Conservation (phyloP, 2,888 invertebrate genomes). For the Rhorus exstirpatorius region DNA sequence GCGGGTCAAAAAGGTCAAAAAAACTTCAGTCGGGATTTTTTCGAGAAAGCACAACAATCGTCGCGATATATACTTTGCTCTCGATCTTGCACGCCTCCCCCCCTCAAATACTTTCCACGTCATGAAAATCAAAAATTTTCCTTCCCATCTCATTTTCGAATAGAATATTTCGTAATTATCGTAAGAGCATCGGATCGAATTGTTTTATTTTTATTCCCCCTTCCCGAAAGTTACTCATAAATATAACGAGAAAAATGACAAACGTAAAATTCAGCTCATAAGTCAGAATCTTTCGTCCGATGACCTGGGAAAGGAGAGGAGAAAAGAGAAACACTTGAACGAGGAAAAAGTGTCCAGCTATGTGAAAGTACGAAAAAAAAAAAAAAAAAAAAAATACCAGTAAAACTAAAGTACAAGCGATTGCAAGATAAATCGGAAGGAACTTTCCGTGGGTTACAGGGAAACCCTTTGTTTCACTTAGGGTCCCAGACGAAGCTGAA, state of each 20-base stretch:
- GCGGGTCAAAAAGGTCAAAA: background rate
- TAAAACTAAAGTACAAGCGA: conserved; percentile 13
- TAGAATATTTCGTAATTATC: too few species aligned
- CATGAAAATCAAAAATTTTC: too few species aligned
- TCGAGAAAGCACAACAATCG: too few species aligned
- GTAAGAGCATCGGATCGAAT: too few species aligned
- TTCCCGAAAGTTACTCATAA: too few species aligned
- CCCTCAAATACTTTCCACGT: too few species aligned
- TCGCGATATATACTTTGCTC: too few species aligned
- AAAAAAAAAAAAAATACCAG: background rate
- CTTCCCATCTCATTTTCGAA: too few species aligned
- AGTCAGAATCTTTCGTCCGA: background rate
- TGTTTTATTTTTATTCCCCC: too few species aligned
- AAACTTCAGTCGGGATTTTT: conserved; percentile 9
- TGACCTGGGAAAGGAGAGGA: background rate
- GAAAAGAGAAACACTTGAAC: background rate
- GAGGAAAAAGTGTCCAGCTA: conserved; percentile 7
- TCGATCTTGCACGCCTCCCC: too few species aligned
- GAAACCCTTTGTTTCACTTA: conserved; percentile 53
- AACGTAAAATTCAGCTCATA: background rate
- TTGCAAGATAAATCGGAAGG: conserved; percentile 47
- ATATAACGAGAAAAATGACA: background rate
- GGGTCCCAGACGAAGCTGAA: conserved; percentile 21
- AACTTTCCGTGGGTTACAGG: conserved; percentile 39
- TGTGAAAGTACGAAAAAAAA: background rate